Percentiles rank a stretch among this genome's conserved stretches.
Conservation (phyloP, 2,888 invertebrate species). For the Drosophila quinaria region DNA sequence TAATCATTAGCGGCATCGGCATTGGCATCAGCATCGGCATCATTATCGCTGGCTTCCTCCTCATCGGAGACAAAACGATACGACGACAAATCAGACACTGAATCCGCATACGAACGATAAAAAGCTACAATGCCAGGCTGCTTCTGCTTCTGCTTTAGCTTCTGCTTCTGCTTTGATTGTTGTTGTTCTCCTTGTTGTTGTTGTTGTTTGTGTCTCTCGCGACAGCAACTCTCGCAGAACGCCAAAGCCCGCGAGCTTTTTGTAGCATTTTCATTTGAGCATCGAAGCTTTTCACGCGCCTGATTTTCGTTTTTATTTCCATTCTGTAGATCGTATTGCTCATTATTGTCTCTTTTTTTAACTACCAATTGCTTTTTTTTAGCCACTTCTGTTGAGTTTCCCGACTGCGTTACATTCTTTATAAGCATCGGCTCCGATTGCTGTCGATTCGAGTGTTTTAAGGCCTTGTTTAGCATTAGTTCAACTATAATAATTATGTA, state of each 20-base stretch:
- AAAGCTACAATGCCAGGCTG: slow-evolving; percentile 68
- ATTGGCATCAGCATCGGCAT: slow-evolving; percentile 45
- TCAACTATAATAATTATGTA: slow-evolving; percentile 1
- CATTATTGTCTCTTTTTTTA: slow-evolving; percentile 30
- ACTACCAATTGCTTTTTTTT: slow-evolving; percentile 24
- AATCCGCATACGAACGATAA: slow-evolving; percentile 76
- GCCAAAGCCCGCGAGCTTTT: slow-evolving; percentile 75
- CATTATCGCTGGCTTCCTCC: slow-evolving; percentile 68
- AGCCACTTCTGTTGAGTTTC: slow-evolving; percentile 17
- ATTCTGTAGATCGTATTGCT: slow-evolving; percentile 42
- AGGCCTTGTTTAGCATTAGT: slow-evolving; percentile 24
- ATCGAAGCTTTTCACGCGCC: slow-evolving; percentile 45
- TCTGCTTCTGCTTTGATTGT: slow-evolving; percentile 40
- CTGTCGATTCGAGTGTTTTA: slow-evolving; percentile 21
- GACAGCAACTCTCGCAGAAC: slow-evolving; percentile 82
- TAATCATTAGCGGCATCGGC: slow-evolving; percentile 50
- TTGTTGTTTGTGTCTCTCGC: slow-evolving; percentile 60
- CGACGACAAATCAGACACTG: slow-evolving; percentile 84
- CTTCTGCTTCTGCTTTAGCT: slow-evolving; percentile 17
- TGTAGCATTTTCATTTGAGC: slow-evolving; percentile 36
- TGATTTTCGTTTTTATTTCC: slow-evolving; percentile 44
- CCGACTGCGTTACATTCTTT: slow-evolving; percentile 34
- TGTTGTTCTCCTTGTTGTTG: slow-evolving; percentile 21
- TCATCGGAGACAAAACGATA: slow-evolving; percentile 84
- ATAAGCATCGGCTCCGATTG: slow-evolving; percentile 39